phyloP scores from a whole-genome alignment of 2,113 vertebrate genomes.

The Cynocephalus volans region DNA sequence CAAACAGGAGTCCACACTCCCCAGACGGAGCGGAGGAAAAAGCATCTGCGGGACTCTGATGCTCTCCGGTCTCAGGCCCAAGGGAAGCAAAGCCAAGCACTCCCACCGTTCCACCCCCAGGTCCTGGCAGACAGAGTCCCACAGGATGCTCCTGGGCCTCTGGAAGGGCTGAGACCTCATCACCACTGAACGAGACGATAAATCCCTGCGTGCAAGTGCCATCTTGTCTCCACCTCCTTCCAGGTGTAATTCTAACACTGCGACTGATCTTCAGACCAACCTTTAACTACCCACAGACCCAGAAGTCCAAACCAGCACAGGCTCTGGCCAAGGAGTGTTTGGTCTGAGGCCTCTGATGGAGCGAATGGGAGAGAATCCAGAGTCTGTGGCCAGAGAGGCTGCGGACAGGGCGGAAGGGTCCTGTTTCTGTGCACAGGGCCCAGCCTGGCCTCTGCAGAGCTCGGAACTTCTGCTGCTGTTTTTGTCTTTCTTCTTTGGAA shows the following conservation, averaged over 20 bases:
- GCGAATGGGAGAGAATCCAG: too few relatives aligned
- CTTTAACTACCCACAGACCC: background rate
- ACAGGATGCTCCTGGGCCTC: background rate
- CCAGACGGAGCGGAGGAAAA: background rate
- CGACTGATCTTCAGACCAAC: accelerated
- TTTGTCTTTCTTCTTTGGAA: background rate
- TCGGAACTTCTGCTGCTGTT: too few relatives aligned
- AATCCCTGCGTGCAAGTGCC: accelerated
- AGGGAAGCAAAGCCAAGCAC: accelerated
- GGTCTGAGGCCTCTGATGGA: background rate
- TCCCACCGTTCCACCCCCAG: accelerated
- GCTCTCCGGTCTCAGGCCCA: background rate
- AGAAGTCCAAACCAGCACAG: background rate
- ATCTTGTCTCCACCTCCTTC: background rate
- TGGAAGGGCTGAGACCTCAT: accelerated
- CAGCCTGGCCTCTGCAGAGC: background rate
- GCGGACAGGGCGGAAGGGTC: too few relatives aligned
- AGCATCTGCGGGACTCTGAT: accelerated
- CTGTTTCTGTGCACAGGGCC: too few relatives aligned
- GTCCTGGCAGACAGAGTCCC: background rate
- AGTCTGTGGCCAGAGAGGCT: background rate
- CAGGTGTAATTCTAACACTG: background rate
- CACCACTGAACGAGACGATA: accelerated
- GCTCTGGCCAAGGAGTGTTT: accelerated
- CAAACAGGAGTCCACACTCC: accelerated